These are phyloP conservation scores for Bhutanitis thaidina DNA, from an alignment of 2,888 invertebrate genomes.

Conservation along the genomic window DNA sequence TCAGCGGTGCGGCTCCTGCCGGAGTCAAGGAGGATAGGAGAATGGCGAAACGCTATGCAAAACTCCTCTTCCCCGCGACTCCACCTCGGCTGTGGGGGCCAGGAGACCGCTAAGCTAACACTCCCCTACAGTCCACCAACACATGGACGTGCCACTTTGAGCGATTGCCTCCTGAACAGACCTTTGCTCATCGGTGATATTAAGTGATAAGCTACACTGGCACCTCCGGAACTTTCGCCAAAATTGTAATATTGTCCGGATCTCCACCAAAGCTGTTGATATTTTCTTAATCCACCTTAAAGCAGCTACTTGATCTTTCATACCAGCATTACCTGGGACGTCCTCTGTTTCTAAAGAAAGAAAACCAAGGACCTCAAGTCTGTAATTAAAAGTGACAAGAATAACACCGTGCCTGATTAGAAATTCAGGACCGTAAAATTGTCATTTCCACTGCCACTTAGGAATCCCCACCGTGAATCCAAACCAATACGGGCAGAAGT, in stretches of 20 bases:
- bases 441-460: slow-evolving; percentile 50
- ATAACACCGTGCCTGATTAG: slow-evolving; percentile 53
- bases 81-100: too few species aligned
- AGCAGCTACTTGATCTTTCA: slow-evolving; percentile 69
- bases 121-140: too few species aligned
- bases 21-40: too few species aligned
- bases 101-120: too few species aligned
- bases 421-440: slow-evolving; percentile 56
- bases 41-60: too few species aligned
- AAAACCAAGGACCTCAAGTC: slow-evolving; percentile 59
- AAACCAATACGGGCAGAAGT: slow-evolving; percentile 56
- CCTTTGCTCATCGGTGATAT: too few species aligned
- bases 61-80: too few species aligned
- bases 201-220: slow-evolving; percentile 48
- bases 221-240: slow-evolving; percentile 64
- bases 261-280: slow-evolving; percentile 62
- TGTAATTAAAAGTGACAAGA: slow-evolving; percentile 63
- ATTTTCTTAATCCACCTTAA: slow-evolving; percentile 61
- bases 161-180: too few species aligned
- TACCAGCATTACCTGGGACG: slow-evolving; percentile 65
- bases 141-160: too few species aligned
- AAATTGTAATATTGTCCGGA: slow-evolving; percentile 60
- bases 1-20: too few species aligned
- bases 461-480: slow-evolving; percentile 60
- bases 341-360: slow-evolving; percentile 57